Percentiles rank a stretch among this genome's conserved stretches.
Evolutionary conservation across 2,888 invertebrate species (phyloP).

Genomic region (Cantharis rustica): DNA sequence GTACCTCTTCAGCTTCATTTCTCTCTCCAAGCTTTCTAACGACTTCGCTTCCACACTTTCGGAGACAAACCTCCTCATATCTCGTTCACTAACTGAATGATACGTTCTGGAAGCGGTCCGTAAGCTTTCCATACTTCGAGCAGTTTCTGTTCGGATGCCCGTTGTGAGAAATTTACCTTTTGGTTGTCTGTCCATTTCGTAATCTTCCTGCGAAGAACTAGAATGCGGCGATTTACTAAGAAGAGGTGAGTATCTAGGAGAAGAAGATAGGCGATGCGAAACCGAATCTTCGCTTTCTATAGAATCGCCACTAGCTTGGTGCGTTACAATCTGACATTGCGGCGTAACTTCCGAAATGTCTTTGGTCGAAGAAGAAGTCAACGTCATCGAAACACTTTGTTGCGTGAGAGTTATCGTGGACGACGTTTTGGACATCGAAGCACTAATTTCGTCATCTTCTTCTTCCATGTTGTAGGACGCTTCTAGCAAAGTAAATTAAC

Average conservation of each 20-base stretch:
- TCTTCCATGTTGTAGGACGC: conserved; percentile 46
- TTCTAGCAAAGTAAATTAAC: background rate
- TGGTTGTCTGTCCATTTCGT: conserved; percentile 59
- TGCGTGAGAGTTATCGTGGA: conserved; percentile 52
- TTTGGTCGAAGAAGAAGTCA: conserved; percentile 39
- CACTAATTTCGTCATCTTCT: conserved; percentile 52
- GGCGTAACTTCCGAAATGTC: conserved; percentile 41
- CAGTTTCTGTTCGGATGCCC: conserved; percentile 61
- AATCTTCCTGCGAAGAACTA: conserved; percentile 73
- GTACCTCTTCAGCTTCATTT: conserved; percentile 62
- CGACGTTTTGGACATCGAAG: conserved; percentile 48
- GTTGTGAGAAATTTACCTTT: conserved; percentile 63
- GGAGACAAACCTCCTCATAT: conserved; percentile 61
- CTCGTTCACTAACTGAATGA: conserved; percentile 69
- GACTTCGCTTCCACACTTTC: conserved; percentile 63
- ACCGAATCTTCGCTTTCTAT: conserved; percentile 60
- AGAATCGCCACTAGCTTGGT: conserved; percentile 64
- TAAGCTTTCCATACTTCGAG: conserved; percentile 74
- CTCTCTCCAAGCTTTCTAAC: conserved; percentile 63
- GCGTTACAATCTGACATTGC: conserved; percentile 56
- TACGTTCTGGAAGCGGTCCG: conserved; percentile 64
- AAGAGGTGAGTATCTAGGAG: conserved; percentile 49
- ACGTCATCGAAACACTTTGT: conserved; percentile 45
- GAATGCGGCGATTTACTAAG: conserved; percentile 58
- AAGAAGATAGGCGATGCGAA: conserved; percentile 49